Evolutionary conservation across 2,888 invertebrate genomes (phyloP).

Genomic region (Toxonevra muliebris): DNA sequence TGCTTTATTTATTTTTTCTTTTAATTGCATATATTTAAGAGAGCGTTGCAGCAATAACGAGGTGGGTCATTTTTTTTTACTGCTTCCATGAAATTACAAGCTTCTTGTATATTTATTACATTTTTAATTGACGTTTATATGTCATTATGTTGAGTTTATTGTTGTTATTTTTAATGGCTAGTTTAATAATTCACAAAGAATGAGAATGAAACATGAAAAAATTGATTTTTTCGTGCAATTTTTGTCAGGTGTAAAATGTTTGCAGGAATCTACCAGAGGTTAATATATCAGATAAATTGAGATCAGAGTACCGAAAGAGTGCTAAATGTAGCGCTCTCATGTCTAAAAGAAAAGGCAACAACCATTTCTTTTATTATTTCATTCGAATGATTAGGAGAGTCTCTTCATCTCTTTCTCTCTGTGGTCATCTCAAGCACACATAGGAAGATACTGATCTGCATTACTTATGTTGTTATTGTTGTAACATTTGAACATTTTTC

Average conservation of each 20-base stretch:
- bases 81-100: constrained; percentile 22
- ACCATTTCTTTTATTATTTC: too few relatives aligned
- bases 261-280: too few relatives aligned
- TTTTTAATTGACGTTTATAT: constrained; percentile 33
- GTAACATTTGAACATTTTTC: neutral
- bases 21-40: constrained; percentile 2
- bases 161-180: neutral
- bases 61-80: constrained; percentile 24
- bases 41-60: constrained; percentile 25
- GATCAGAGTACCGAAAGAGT: too few relatives aligned
- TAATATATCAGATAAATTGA: too few relatives aligned
- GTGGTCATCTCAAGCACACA: too few relatives aligned
- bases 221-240: neutral
- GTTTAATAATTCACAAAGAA: too few relatives aligned
- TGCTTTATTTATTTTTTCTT: constrained; percentile 4
- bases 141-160: constrained; percentile 16
- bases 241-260: neutral
- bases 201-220: neutral
- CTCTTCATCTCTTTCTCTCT: too few relatives aligned
- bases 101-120: constrained; percentile 14
- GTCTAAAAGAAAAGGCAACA: too few relatives aligned
- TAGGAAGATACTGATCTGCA: too few relatives aligned
- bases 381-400: too few relatives aligned
- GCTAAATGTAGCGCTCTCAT: too few relatives aligned
- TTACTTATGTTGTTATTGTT: too few relatives aligned